These are phyloP conservation scores for Aphelenchoides fujianensis DNA, from an alignment of 1,140 invertebrate species.

Conservation along the genomic window DNA sequence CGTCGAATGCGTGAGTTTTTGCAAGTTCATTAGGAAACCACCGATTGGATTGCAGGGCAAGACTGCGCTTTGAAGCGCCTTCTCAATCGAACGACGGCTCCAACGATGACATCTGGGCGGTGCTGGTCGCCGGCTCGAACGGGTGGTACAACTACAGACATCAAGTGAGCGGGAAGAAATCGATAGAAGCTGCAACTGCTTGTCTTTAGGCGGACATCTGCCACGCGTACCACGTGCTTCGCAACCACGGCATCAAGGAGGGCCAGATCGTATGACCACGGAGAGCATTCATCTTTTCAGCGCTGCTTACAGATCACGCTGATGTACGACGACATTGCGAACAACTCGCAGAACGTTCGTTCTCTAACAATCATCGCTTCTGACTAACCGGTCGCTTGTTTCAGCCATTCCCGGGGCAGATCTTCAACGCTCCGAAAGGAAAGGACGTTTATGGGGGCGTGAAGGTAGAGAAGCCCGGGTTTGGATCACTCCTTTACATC, in stretches of 20 bases:
- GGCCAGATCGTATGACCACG: too few relatives aligned
- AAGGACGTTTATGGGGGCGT: constrained; percentile 68
- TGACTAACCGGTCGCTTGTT: too few relatives aligned
- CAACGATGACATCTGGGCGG: constrained; percentile 66
- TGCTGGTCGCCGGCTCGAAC: constrained; percentile 69
- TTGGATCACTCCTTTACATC: constrained; percentile 60
- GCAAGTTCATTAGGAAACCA: too few relatives aligned
- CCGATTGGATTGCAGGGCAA: too few relatives aligned
- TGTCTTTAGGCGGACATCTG: constrained; percentile 1
- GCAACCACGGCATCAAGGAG: too few relatives aligned
- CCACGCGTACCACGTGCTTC: neutral
- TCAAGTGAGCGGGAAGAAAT: constrained; percentile 60
- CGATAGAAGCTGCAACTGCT: too few relatives aligned
- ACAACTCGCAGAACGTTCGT: constrained; percentile 68
- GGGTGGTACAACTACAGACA: constrained; percentile 69
- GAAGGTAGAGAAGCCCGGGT: constrained; percentile 54
- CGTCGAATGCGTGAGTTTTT: too few relatives aligned
- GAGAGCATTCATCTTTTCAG: neutral
- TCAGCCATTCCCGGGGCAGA: constrained; percentile 67
- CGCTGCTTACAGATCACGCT: constrained; percentile 68
- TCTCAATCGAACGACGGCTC: constrained; percentile 38
- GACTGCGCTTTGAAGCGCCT: too few relatives aligned
- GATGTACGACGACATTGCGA: constrained; percentile 71
- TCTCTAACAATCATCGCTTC: too few relatives aligned
- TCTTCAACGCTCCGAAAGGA: constrained; percentile 69